phyloP scores from a whole-genome alignment of 2,888 invertebrate genomes.

The Drosophila macrospina region DNA sequence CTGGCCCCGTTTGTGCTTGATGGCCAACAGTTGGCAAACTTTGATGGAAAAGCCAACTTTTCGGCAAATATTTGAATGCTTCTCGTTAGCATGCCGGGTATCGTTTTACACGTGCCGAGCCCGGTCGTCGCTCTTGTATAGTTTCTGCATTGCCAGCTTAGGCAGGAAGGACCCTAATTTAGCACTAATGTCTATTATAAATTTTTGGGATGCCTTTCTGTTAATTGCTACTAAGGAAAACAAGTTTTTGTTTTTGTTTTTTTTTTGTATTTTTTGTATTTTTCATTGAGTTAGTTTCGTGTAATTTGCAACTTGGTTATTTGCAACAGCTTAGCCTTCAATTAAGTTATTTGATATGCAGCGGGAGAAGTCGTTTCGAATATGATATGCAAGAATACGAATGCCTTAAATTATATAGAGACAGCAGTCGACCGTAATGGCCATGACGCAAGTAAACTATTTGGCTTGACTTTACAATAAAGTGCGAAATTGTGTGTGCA shows the following conservation, averaged over 20 bases:
- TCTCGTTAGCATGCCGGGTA: conserved; percentile 48
- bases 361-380: conserved; percentile 1
- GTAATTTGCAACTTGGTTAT: conserved; percentile 20
- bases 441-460: conserved; percentile 10
- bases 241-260: no score
- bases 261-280: conserved; percentile 1
- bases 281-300: conserved; percentile 5
- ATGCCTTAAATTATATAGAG: conserved; percentile 3
- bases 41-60: conserved; percentile 56
- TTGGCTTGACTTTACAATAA: not conserved
- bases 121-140: not conserved
- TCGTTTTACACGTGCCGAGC: conserved; percentile 39
- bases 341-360: conserved; percentile 14
- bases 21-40: conserved; percentile 38
- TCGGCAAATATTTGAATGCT: conserved; percentile 63
- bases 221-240: conserved; percentile 37
- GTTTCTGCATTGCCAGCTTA: conserved; percentile 32
- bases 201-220: conserved; percentile 46
- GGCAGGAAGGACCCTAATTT: conserved; percentile 36
- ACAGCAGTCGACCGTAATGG: not conserved
- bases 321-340: conserved; percentile 25
- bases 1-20: conserved; percentile 19
- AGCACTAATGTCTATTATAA: conserved; percentile 66
- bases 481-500: not conserved
- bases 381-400: conserved; percentile 4